Conservation (phyloP, 2,113 vertebrate genomes). For the Scolopax mira region DNA sequence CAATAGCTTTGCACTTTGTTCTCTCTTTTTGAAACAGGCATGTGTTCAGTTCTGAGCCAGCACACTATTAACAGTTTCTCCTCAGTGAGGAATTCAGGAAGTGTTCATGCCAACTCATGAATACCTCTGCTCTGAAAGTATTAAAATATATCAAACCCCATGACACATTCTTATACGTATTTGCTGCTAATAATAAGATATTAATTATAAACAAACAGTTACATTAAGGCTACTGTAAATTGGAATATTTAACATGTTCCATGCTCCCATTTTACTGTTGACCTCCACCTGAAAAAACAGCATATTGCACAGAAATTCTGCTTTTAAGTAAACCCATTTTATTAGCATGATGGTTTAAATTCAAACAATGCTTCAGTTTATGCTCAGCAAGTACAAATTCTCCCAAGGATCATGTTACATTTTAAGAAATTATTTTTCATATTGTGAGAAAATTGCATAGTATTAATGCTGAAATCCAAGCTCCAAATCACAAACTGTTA, state of each 20-base stretch:
- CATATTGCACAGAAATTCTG: background rate
- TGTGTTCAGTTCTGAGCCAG: background rate
- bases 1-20: background rate
- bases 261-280: background rate
- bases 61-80: background rate
- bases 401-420: background rate
- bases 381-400: background rate
- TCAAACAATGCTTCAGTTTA: background rate
- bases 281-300: background rate
- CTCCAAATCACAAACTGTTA: background rate
- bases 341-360: background rate
- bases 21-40: background rate
- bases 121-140: background rate
- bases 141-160: background rate
- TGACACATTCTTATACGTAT: background rate
- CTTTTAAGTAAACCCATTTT: background rate
- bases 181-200: background rate
- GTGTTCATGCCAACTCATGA: background rate
- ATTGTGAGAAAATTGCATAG: background rate
- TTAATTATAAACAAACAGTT: background rate
- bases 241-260: background rate
- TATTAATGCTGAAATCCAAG: background rate
- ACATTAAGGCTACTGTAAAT: background rate
- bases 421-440: background rate
- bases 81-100: background rate